Evolutionary conservation across 2,888 invertebrate species (phyloP).

Genomic region (Oxystoma pomonae): DNA sequence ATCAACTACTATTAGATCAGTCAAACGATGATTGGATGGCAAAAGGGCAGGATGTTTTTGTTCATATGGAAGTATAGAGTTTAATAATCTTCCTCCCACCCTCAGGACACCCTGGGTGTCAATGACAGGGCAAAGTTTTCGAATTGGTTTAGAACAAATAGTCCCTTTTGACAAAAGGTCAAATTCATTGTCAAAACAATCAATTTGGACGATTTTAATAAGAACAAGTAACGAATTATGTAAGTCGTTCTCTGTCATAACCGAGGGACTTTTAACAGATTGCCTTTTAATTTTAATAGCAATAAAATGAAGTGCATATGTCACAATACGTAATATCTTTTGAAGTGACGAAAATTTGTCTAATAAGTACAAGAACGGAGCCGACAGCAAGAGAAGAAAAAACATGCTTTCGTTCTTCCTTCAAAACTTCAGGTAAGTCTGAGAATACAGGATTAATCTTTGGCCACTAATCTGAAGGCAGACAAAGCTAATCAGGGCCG

Average conservation of each 20-base stretch:
- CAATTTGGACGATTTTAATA: too few species aligned
- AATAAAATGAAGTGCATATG: not conserved
- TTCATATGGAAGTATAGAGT: not conserved
- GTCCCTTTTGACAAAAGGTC: not conserved
- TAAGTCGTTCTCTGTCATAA: not conserved
- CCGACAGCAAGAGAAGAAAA: not conserved
- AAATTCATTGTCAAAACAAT: too few species aligned
- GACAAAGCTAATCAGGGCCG: not conserved
- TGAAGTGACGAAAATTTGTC: constrained; percentile 1
- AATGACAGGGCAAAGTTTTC: constrained; percentile 9
- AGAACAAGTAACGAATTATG: too few species aligned
- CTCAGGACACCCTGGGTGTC: constrained; percentile 1
- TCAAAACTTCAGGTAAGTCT: not conserved
- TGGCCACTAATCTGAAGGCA: not conserved
- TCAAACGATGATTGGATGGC: not conserved
- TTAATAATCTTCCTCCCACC: not conserved
- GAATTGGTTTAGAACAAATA: constrained; percentile 6
- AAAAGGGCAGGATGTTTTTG: constrained; percentile 2
- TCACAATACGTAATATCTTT: not conserved
- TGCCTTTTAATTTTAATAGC: not conserved
- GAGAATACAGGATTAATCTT: not conserved
- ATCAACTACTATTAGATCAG: not conserved
- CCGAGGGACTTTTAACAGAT: not conserved
- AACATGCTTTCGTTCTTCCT: not conserved
- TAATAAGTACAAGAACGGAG: not conserved